Evolutionary conservation across 2,797 vertebrate species (phyloP).

Genomic region (Anguilla marmorata): DNA sequence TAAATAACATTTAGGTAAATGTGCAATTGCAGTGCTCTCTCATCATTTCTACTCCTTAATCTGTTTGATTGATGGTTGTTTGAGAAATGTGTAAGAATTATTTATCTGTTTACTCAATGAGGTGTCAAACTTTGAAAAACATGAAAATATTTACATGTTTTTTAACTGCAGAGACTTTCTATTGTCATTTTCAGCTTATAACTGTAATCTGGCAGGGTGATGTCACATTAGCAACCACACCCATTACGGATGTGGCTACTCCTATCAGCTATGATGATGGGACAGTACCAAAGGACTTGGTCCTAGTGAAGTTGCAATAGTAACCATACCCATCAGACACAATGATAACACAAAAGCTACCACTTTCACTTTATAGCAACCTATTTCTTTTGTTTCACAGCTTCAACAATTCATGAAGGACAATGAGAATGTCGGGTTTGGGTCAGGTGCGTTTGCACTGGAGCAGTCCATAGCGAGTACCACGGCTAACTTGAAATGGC

Average conservation of each 20-base stretch:
- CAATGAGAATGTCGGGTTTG: constrained; percentile 79
- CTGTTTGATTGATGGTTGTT: not conserved
- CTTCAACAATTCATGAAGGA: constrained; percentile 81
- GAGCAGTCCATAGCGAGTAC: constrained; percentile 89
- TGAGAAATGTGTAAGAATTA: not conserved
- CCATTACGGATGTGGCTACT: not conserved
- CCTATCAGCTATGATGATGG: not conserved
- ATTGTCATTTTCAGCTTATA: not conserved
- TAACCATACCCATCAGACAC: not conserved
- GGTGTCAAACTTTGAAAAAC: not conserved
- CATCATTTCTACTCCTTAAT: not conserved
- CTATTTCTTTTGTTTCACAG: constrained; percentile 57
- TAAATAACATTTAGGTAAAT: not conserved
- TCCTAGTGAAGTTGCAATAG: not conserved
- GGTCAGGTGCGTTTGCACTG: constrained; percentile 79
- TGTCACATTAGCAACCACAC: not conserved
- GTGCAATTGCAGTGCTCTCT: not conserved
- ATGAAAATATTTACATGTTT: too few species aligned
- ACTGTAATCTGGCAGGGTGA: not conserved
- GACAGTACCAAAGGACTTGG: not conserved
- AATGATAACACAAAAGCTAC: not conserved
- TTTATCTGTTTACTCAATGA: not conserved
- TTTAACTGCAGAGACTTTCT: too few species aligned
- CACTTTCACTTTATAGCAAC: not conserved
- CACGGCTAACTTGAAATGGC: constrained; percentile 85